A percentile compares a stretch with the other conserved stretches of the same genome.
Conservation (phyloP, 2,888 invertebrate species). For the Mythimna pallens region DNA sequence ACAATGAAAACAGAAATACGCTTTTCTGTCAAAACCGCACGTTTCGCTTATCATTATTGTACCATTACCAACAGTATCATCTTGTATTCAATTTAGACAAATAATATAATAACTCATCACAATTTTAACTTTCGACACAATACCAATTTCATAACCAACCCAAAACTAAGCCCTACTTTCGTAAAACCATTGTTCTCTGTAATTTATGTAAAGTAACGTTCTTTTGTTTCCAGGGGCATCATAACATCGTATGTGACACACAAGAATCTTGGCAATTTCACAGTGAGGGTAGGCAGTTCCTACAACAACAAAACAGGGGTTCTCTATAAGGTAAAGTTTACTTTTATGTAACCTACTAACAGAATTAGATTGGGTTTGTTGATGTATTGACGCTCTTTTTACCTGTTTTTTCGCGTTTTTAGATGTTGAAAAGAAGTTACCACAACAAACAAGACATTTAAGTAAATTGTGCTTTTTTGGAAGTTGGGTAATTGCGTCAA, state of each 20-base stretch:
- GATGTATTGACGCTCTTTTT: slow-evolving; percentile 2
- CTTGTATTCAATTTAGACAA: slow-evolving; percentile 2
- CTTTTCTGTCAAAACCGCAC: background rate
- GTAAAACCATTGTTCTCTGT: slow-evolving; percentile 8
- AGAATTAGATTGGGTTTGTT: slow-evolving; percentile 1
- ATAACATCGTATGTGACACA: slow-evolving; percentile 82
- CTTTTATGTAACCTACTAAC: slow-evolving; percentile 1
- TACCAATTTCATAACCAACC: background rate
- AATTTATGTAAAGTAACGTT: slow-evolving; percentile 26
- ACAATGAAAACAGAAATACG: background rate
- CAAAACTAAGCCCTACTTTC: slow-evolving; percentile 16
- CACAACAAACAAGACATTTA: background rate
- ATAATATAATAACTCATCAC: slow-evolving; percentile 1
- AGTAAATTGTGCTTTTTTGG: background rate
- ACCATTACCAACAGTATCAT: background rate
- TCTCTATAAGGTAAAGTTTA: slow-evolving; percentile 75
- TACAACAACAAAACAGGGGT: slow-evolving; percentile 84
- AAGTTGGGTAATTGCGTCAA: background rate
- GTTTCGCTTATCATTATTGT: too few relatives aligned
- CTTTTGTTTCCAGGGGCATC: slow-evolving; percentile 74
- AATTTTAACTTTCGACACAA: background rate
- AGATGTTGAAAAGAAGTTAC: background rate
- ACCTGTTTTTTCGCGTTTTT: background rate
- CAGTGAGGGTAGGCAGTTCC: slow-evolving; percentile 81
- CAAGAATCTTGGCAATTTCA: slow-evolving; percentile 78